Percentiles rank a stretch among this genome's conserved stretches.
These are phyloP conservation scores for Amiota minor DNA, from an alignment of 2,888 invertebrate genomes.

Conservation along the genomic window DNA sequence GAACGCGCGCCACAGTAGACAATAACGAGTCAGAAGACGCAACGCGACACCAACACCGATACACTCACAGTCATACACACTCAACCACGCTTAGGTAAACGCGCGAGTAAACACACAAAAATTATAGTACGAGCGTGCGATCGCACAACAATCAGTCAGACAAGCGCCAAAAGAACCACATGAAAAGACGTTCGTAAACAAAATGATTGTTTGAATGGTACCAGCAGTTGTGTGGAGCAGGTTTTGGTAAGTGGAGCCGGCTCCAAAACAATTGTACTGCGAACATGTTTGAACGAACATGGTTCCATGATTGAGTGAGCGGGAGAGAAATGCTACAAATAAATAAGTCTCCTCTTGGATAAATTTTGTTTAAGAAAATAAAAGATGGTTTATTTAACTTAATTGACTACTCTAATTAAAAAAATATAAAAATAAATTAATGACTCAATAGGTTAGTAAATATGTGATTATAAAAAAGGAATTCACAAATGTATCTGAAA, in stretches of 20 bases:
- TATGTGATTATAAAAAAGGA: no score
- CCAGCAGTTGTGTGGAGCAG: neutral
- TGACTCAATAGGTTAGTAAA: no score
- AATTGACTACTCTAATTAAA: no score
- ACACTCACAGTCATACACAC: conserved; percentile 30
- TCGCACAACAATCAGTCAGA: neutral
- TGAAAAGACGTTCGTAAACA: conserved; percentile 59
- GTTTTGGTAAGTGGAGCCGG: neutral
- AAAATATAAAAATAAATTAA: no score
- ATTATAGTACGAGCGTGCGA: neutral
- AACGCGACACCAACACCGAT: conserved; percentile 24
- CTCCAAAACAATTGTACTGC: neutral
- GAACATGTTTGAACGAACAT: neutral
- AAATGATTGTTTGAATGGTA: conserved; percentile 42
- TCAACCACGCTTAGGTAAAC: conserved; percentile 8
- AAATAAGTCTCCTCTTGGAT: no score
- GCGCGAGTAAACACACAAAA: conserved; percentile 1
- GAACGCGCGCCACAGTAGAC: conserved; percentile 39
- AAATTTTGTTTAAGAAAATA: no score
- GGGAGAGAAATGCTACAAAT: no score
- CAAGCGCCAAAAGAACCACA: conserved; percentile 41
- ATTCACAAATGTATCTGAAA: no score
- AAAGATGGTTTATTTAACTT: no score
- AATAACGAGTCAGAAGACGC: conserved; percentile 35
- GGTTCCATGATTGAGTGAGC: no score